Evolutionary conservation across 2,888 invertebrate genomes (phyloP), one percentile per base, ranked within the genome.

Genomic region (Microctonus hyperodae): DNA sequence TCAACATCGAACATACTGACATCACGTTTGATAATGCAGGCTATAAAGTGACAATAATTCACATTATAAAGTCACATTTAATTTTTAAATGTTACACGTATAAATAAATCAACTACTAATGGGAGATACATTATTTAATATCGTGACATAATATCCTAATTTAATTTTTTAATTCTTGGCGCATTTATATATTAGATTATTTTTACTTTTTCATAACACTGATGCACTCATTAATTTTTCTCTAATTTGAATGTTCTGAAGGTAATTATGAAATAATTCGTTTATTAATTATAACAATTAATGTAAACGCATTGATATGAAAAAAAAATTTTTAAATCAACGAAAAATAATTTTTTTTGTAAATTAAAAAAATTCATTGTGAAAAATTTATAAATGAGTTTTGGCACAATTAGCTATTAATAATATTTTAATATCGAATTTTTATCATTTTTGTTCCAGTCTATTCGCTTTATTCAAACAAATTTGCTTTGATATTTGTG

Each of bases 401-500:
- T 63, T 63, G 63, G 63, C 63, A 63, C 63, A 63, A 63, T 56
- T 56, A 16, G 40, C 63, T 63, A 55, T 55, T n/a, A 22, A 62
- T 11, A 37, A 62, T 11, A 37, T 63, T 40, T 23, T 22, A 5
- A 23, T 51, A 16, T 33, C 7, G 22, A 28, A 63, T 55, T 33
- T 37, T 37, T 25, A 28, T 31, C 51, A 0, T 31, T 16, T 22
- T 61, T 22, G 3, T 33, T n/a, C 23, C 11, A 40, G 40, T 40
- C 23, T 25, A 13, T 33, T 25, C n/a, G 37, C 16, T 1, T 28
- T 28, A 5, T 23, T 37, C 20, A 48, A 48, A 23, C 51, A 22
- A 23, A 22, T 50, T 61, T 33, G n/a, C 31, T 35, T 48, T 20
- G 48, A 48, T 28, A 28, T 44, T 48, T 64, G 35, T 50, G 37